These are phyloP conservation scores for Neotoma lepida DNA, from an alignment of 2,113 vertebrate species.

Conservation along the genomic window DNA sequence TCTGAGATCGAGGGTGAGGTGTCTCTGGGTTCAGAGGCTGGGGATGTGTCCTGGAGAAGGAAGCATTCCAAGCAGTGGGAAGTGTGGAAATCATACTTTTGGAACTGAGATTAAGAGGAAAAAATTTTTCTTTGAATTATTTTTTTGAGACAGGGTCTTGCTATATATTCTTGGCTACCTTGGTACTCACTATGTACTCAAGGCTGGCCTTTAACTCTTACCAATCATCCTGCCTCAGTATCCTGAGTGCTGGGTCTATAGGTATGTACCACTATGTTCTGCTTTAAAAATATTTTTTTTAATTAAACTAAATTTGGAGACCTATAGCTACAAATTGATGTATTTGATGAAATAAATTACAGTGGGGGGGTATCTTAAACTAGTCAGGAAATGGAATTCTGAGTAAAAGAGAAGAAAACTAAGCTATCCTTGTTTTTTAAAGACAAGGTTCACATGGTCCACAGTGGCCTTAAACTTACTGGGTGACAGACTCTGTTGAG, in stretches of 20 bases:
- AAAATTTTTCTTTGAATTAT: background rate
- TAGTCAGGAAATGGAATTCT: background rate
- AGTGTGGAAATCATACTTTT: background rate
- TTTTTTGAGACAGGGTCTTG: background rate
- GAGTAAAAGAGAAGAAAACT: slow-evolving; percentile 32
- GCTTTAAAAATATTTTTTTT: background rate
- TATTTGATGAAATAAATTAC: background rate
- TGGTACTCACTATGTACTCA: background rate
- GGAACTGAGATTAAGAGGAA: background rate
- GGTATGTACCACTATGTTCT: background rate
- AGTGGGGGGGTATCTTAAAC: background rate
- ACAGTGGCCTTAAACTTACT: background rate
- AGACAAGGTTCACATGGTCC: background rate
- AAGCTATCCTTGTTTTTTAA: background rate
- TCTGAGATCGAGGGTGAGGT: background rate
- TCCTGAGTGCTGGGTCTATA: background rate
- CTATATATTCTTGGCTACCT: background rate
- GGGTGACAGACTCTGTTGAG: background rate
- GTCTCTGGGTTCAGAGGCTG: background rate
- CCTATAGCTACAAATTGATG: background rate
- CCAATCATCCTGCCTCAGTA: background rate
- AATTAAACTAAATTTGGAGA: background rate
- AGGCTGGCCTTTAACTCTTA: background rate
- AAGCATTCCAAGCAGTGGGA: background rate
- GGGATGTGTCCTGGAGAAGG: background rate